A percentile compares a stretch with the other conserved stretches of the same genome.
These are phyloP conservation scores for Silurus asotus DNA, from an alignment of 2,113 vertebrate species.

Conservation along the genomic window DNA sequence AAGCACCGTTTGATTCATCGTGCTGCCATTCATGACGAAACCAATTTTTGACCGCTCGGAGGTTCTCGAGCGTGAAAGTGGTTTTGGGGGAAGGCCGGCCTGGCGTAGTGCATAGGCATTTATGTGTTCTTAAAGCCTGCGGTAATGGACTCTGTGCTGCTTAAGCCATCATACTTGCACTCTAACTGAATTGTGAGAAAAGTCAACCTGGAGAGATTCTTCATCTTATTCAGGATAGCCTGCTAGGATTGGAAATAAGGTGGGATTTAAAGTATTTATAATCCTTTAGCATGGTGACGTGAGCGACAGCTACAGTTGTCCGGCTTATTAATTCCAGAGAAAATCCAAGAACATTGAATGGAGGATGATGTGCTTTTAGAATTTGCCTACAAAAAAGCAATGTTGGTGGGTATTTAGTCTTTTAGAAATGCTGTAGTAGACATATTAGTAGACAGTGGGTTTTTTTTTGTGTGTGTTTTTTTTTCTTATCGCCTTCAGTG, in stretches of 20 bases:
- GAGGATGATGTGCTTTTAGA: background rate
- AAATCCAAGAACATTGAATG: background rate
- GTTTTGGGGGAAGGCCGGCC: constrained; percentile 35
- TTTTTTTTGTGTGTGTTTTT: background rate
- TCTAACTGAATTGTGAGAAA: constrained; percentile 33
- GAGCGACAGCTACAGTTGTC: constrained; percentile 9
- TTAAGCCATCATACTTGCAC: constrained; percentile 51
- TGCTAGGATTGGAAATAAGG: background rate
- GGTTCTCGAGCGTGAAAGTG: constrained; percentile 54
- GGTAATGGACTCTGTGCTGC: constrained; percentile 57
- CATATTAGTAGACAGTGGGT: background rate
- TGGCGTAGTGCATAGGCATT: constrained; percentile 7
- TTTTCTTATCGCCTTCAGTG: background rate
- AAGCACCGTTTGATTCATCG: constrained; percentile 48
- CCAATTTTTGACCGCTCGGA: constrained; percentile 54
- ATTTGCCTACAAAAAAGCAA: background rate
- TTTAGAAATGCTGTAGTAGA: constrained; percentile 7
- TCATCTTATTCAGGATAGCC: background rate
- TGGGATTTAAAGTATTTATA: constrained; percentile 6
- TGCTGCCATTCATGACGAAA: constrained; percentile 49
- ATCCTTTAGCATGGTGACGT: constrained; percentile 1
- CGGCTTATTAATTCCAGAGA: constrained; percentile 18
- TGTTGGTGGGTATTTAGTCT: background rate
- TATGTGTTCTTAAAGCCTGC: constrained; percentile 38
- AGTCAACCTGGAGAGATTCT: background rate